Percentiles rank a stretch among this genome's conserved stretches.
These are phyloP conservation scores for Bettongia penicillata DNA, from an alignment of 2,113 vertebrate species.

Conservation along the genomic window DNA sequence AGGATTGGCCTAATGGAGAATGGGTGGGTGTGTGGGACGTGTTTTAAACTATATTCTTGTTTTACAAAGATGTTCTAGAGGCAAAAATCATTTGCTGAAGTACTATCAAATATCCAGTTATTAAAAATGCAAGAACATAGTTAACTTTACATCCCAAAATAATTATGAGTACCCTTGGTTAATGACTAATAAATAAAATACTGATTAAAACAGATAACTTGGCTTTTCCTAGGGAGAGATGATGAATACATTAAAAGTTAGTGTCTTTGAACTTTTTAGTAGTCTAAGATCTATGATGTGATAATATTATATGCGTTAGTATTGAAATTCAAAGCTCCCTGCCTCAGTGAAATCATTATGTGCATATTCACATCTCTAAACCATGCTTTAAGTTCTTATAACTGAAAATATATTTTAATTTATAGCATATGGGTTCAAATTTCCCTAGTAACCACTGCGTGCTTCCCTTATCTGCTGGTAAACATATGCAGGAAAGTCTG, in stretches of 20 bases:
- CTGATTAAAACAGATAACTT: constrained; percentile 27
- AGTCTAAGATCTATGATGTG: constrained; percentile 1
- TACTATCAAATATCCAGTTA: neutral
- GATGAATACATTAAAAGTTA: constrained; percentile 9
- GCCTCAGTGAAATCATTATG: constrained; percentile 13
- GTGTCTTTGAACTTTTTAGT: constrained; percentile 51
- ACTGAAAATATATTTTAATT: constrained; percentile 43
- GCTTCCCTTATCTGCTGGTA: constrained; percentile 20
- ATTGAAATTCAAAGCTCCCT: constrained; percentile 22
- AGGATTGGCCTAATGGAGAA: neutral
- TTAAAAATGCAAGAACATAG: neutral
- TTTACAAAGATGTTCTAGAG: neutral
- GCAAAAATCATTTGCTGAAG: neutral
- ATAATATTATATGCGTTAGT: neutral
- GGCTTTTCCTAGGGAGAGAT: constrained; percentile 6
- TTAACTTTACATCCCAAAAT: constrained; percentile 19
- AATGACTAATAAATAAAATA: constrained; percentile 40
- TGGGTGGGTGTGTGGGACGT: neutral
- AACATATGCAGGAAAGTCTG: constrained; percentile 1
- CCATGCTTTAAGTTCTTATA: constrained; percentile 25
- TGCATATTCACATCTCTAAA: neutral
- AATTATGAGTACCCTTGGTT: neutral
- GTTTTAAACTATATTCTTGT: constrained; percentile 31
- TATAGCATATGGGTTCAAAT: neutral
- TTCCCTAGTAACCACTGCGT: neutral